Evolutionary conservation across 2,113 vertebrate genomes (phyloP), one percentile per base, ranked within the genome.

Genomic region (Grammomys dolichurus): DNA sequence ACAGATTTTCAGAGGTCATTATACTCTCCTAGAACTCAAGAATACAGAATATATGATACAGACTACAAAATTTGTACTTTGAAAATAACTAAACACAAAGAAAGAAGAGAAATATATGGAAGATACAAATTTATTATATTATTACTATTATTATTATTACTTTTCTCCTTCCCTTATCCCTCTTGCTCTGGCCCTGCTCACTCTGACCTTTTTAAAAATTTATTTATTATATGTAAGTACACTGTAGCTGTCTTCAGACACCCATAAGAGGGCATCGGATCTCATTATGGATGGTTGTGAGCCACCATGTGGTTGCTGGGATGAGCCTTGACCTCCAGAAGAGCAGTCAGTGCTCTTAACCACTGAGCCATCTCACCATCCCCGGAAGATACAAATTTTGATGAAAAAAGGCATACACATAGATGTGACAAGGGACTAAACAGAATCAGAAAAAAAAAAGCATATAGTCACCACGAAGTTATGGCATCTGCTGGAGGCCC

Each of bases 31-130:
- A n/a, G 86, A 87, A 92, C 9, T n/a, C 58, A 3, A 65, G 48
- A 92, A 94, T 73, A 78, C 20, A 95, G 60, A 76, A 81, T 36
- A 48, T 26, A 40, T 67, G 60, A 60, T 95, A 90, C 36, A 54
- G 7, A n/a, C 31, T 90, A 48, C 13, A 46, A 65, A 63, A 6
- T 11, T 9, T 20, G 6, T 65, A 33, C 26, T 65, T 65, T 77
- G 51, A 56, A 92, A 94, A 77, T 43, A 80, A 95, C 20, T 73
- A 86, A 93, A 63, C 9, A 56, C 2, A n/a, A 28, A 94, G 20
- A 69, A 85, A 31, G 28, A 89, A 70, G n/a, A 77, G 46, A 95
- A 91, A 91, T 5, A 56, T 58, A 73, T 16, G 31, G 3, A 1
- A 58, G 82, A 90, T 16, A 33, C n/a, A 63, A 40, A 8, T 51